These are phyloP conservation scores for Pinna nobilis DNA, from an alignment of 1,140 invertebrate genomes.

Conservation along the genomic window DNA sequence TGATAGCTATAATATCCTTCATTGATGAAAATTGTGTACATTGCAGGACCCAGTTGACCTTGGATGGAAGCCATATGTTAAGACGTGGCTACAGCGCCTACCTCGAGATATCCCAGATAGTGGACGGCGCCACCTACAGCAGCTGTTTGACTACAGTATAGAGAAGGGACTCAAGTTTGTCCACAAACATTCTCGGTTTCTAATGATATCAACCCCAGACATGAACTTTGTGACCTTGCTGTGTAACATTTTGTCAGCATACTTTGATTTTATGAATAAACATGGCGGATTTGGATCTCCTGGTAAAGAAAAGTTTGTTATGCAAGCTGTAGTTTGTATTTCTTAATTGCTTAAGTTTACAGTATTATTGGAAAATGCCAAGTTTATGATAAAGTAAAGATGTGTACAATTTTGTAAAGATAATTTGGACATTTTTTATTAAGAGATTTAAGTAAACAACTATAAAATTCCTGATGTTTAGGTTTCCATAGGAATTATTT, in stretches of 20 bases:
- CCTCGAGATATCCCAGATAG: conserved; percentile 69
- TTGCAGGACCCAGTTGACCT: conserved; percentile 72
- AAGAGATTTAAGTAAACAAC: too few relatives aligned
- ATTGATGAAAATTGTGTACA: too few relatives aligned
- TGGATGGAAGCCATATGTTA: conserved; percentile 72
- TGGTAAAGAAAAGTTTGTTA: conserved; percentile 48
- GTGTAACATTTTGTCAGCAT: conserved; percentile 70
- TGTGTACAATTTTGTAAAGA: too few relatives aligned
- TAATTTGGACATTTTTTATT: too few relatives aligned
- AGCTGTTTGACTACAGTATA: conserved; percentile 80
- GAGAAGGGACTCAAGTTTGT: conserved; percentile 79
- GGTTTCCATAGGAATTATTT: too few relatives aligned
- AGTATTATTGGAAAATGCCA: too few relatives aligned
- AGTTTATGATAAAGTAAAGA: too few relatives aligned
- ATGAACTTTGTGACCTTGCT: conserved; percentile 65
- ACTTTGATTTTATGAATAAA: conserved; percentile 68
- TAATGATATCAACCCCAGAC: conserved; percentile 61
- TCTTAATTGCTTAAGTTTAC: too few relatives aligned
- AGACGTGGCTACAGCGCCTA: conserved; percentile 71
- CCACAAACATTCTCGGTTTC: conserved; percentile 55
- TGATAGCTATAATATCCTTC: too few relatives aligned
- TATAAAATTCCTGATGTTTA: too few relatives aligned
- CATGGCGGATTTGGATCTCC: conserved; percentile 71
- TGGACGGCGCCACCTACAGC: conserved; percentile 76
- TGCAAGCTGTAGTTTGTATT: neutral